Evolutionary conservation across 2,888 invertebrate species (phyloP).

Genomic region (Petrolisthes manimaculis): DNA sequence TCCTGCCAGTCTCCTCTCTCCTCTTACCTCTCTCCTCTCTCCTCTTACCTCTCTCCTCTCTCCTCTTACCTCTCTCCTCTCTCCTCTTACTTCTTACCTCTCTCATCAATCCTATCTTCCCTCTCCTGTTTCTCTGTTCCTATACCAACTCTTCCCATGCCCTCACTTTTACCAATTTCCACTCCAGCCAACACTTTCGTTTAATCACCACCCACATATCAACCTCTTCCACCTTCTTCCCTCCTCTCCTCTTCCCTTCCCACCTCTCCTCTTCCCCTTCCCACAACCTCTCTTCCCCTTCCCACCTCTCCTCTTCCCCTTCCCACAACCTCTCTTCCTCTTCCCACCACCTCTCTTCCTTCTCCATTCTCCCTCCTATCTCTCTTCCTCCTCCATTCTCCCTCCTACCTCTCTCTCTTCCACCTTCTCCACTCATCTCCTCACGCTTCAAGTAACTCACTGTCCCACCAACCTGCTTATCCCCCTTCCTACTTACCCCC

Average conservation of each 20-base stretch:
- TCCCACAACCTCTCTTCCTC: background rate
- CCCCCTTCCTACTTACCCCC: background rate
- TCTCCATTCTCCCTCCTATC: background rate
- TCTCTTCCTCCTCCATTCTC: background rate
- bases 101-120: background rate
- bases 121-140: background rate
- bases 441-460: no score
- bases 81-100: background rate
- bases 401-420: conserved; percentile 6
- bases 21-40: no score
- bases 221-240: background rate
- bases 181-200: background rate
- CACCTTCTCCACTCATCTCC: background rate
- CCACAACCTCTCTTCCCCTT: background rate
- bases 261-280: background rate
- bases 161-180: background rate
- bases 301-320: background rate
- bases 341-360: background rate
- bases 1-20: no score
- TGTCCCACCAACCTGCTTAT: background rate
- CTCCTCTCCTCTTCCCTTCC: background rate
- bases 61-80: background rate
- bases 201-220: background rate
- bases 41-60: background rate
- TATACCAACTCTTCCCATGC: background rate